Evolutionary conservation across 2,888 invertebrate genomes (phyloP), one percentile per base, ranked within the genome.

Genomic region (Drosophila neonasuta): DNA sequence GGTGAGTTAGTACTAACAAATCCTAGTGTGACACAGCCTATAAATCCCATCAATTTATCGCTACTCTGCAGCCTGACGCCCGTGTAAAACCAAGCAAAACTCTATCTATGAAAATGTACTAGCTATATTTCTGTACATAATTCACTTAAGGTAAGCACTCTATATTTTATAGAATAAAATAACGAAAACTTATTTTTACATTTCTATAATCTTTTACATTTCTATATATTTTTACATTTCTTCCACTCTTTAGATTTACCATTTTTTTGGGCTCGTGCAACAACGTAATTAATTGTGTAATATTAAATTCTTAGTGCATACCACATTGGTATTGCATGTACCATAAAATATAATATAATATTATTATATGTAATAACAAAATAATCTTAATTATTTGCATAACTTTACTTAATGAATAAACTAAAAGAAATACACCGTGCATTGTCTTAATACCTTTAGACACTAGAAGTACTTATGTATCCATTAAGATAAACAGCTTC

Each of bases 1-100:
- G 96, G 97, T 97, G 90, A 57, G 9, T 30, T 13, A 13, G 13
- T 13, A 13, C 13, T 36, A 20, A 10, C 8, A 29, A 34, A 17
- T 45, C 36, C 6, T 2, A 5, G n/a, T n/a, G 5, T n/a, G 0
- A 11, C 5, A 36, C 5, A 34, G 0, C 5, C 24, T 3, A 7
- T 2, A 39, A 36, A 13, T 36, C 45, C 45, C 24, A 34, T 44
- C 9, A 32, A n/a, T 5, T 11, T n/a, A 36, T 36, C n/a, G n/a
- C 32, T 39, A 30, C 17, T 15, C 1, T 17, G 17, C 34, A 74
- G 77, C 51, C 13, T 68, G 57, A 68, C 73, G 57, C 60, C 76
- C 5, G 74, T 76, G 11, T 74, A 76, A 17, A 15, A 64, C 44
- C 36, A 36, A 6, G n/a, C 36, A 36, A n/a, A 5, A n/a, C 8